Evolutionary conservation across 1,140 invertebrate genomes (phyloP).

Genomic region (Aplysia californica): DNA sequence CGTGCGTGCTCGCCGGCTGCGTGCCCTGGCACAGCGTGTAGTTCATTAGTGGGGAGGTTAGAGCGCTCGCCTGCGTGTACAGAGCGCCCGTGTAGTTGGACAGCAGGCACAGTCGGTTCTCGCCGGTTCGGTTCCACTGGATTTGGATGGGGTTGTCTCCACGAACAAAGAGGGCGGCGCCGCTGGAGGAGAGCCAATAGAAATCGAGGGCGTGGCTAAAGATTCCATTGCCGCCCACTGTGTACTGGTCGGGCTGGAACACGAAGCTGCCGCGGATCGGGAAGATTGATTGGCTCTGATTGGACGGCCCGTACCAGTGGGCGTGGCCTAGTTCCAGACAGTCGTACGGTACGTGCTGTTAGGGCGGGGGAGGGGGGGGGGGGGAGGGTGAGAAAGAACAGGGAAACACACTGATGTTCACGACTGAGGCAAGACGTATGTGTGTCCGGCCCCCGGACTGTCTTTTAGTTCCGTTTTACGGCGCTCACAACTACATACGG

Average conservation of each 20-base stretch:
- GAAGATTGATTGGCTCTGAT: conserved; percentile 37
- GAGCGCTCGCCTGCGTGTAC: conserved; percentile 25
- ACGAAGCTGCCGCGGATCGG: conserved; percentile 43
- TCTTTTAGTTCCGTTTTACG: no score
- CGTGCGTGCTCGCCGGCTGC: conserved; percentile 38
- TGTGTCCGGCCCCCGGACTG: no score
- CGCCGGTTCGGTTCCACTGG: conserved; percentile 44
- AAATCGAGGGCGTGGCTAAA: conserved; percentile 52
- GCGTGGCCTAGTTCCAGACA: conserved; percentile 53
- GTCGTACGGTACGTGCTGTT: conserved; percentile 46
- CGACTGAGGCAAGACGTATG: no score
- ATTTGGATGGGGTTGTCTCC: conserved; percentile 54
- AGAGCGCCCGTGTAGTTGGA: conserved; percentile 45
- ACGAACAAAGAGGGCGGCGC: conserved; percentile 55
- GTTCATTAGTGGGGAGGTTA: conserved; percentile 32
- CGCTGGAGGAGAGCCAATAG: conserved; percentile 64
- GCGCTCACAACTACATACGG: no score
- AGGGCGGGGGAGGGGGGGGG: no score
- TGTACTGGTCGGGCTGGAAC: conserved; percentile 37
- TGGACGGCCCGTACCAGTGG: conserved; percentile 55
- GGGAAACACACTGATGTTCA: no score
- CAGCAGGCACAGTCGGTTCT: conserved; percentile 42
- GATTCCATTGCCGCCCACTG: conserved; percentile 39
- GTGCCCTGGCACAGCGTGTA: conserved; percentile 57
- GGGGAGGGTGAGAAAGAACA: no score